Conservation (phyloP, 2,113 vertebrate genomes). For the Nipponia nippon region DNA sequence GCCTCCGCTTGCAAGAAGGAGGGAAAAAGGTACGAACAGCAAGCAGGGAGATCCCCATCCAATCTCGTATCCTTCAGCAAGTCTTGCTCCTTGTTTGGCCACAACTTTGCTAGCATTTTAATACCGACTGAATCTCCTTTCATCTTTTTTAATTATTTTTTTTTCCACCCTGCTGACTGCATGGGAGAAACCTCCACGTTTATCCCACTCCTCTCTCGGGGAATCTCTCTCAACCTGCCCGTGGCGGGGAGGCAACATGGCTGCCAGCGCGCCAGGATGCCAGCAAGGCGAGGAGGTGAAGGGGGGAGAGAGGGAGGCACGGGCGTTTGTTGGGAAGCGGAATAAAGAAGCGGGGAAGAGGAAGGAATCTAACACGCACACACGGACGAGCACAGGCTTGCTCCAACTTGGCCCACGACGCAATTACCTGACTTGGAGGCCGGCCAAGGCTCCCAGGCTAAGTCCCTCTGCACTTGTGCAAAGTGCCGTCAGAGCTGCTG, state of each 20-base stretch:
- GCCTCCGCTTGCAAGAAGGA: neutral
- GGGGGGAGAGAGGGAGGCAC: neutral
- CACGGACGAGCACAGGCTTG: neutral
- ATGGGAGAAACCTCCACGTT: neutral
- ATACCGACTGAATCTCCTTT: neutral
- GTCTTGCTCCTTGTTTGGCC: neutral
- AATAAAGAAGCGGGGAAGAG: neutral
- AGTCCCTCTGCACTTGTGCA: constrained; percentile 25
- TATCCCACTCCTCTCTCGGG: neutral
- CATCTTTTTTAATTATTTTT: neutral
- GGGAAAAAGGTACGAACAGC: neutral
- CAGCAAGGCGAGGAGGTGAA: neutral
- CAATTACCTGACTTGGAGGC: constrained; percentile 54
- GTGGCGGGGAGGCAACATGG: neutral
- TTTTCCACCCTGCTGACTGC: neutral
- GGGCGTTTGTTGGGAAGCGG: neutral
- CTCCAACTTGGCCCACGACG: neutral
- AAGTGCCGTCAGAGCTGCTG: constrained; percentile 26
- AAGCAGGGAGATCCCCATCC: neutral
- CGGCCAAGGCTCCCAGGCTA: constrained; percentile 6
- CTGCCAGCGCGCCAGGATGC: neutral
- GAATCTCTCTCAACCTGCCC: neutral
- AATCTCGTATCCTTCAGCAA: neutral
- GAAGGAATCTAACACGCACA: neutral
- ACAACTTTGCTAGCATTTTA: neutral